Base-by-base conservation (phyloP, 2,888 invertebrate genomes). In the Byasa hedistus region DNA sequence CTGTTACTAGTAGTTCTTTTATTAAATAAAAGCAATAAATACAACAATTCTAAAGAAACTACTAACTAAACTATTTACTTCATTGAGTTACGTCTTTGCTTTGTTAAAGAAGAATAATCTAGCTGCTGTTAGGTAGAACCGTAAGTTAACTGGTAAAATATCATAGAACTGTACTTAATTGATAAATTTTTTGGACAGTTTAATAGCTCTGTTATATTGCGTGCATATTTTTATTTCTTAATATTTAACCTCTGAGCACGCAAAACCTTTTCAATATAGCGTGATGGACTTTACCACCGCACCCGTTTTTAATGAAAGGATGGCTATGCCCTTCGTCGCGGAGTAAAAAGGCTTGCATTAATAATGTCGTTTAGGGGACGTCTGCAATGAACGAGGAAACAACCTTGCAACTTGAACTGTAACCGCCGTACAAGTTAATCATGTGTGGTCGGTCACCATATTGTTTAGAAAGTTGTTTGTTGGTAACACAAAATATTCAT, bases 361-460 rank as follows among this genome's bases (percentile, higher is more conserved):
- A 55, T 60, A 55, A 60, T 65, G 22, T 65, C 22, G 32, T 48
- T 32, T 55, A 62, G 22, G 58, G 48, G 27, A 60, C 52, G 52
- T 58, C 64, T 58, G 55, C 59, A 22, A n/a, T 57, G 51, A 51
- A 58, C 21, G 59, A 65, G 55, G 55, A 65, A 65, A 60, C 59
- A 39, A 32, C 64, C 52, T 60, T 65, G 48, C 48, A 22, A 60
- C 54, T 55, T 65, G 55, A 65, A 39, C 64, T 55, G 24, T 21
- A 27, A 24, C 19, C 27, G 24, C 3, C 17, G 21, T 23, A 0
- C 23, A 7, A 12, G 39, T 48, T n/a, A 48, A 48, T 48, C 48
- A n/a, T 8, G 48, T n/a, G n/a, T 48, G 48, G n/a, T 17, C 23
- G 48, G 48, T 21, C 36, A 58, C 24, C 21, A 24, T 52, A 58